Evolutionary conservation across 2,797 vertebrate genomes (phyloP).

Genomic region (Siniperca obscura): DNA sequence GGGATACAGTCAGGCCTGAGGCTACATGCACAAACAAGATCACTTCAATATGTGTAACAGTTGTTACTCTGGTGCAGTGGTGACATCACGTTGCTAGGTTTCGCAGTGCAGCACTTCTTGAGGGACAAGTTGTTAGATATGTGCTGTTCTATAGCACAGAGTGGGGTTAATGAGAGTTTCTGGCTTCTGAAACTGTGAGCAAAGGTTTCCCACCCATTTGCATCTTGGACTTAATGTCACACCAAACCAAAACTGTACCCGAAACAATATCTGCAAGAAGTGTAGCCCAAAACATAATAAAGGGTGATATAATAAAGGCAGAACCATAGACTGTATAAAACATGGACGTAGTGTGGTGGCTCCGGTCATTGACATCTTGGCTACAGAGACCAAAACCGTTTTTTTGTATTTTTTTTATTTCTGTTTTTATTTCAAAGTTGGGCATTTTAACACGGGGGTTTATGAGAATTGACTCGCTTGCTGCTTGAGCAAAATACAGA

Average conservation of each 20-base stretch:
- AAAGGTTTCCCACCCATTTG: not conserved
- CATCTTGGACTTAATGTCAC: not conserved
- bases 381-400: no score
- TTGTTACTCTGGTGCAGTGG: not conserved
- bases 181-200: not conserved
- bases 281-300: no score
- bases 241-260: not conserved
- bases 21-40: not conserved
- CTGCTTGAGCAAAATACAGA: not conserved
- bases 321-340: no score
- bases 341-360: no score
- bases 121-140: not conserved
- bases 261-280: not conserved
- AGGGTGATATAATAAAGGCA: not conserved
- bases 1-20: not conserved
- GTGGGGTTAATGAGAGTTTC: not conserved
- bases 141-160: not conserved
- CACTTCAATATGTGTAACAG: not conserved
- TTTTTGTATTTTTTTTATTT: no score
- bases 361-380: no score
- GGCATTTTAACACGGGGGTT: no score
- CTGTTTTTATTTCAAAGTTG: no score
- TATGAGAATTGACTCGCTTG: no score
- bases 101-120: not conserved
- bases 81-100: not conserved